Evolutionary conservation across 2,888 invertebrate species (phyloP), one percentile per base, ranked within the genome.

Genomic region (Dryobotodes eremita): DNA sequence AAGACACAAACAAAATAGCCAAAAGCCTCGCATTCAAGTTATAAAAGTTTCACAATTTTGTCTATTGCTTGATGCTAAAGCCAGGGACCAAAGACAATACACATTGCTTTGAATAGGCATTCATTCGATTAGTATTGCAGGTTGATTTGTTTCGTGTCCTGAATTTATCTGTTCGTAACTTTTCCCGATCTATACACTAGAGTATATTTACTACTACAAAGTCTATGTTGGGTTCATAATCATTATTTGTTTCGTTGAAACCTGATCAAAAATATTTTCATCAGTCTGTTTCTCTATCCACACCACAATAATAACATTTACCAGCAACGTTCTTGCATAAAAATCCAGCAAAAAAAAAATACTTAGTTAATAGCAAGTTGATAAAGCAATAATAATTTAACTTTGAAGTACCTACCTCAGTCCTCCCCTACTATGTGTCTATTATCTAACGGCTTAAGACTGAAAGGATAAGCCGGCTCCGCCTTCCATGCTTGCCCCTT

Each of bases 371-470:
- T 78, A 79, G 17, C 11, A 57, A 57, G 61, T 80, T 80, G 26
- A 68, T 74, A 80, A 68, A 74, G n/a, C 61, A 68, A 61, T 80
- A 68, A 61, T 80, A 80, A 42, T 55, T 61, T 23, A 74, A 80
- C 55, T 62, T 68, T 64, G 48, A n/a, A 75, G 50, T 53, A n/a
- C 31, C 31, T 53, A n/a, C 31, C 31, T 36, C n/a, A 13, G 26
- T 4, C 26, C 46, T 55, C 61, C 57, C 69, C 71, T 79, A 68
- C 70, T 62, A 20, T 79, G 69, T 72, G 66, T 79, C 70, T 83
- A 83, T 82, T 83, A 79, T 83, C n/a, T 75, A 74, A 69, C 50
- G 74, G 83, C 84, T 83, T 82, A 71, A 68, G 42, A 64, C 57
- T 71, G 53, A 71, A 68, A 71, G 84, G 80, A 74, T 79, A 59